phyloP scores from a whole-genome alignment of 2,888 invertebrate species.

The Pasiphila rectangulata region DNA sequence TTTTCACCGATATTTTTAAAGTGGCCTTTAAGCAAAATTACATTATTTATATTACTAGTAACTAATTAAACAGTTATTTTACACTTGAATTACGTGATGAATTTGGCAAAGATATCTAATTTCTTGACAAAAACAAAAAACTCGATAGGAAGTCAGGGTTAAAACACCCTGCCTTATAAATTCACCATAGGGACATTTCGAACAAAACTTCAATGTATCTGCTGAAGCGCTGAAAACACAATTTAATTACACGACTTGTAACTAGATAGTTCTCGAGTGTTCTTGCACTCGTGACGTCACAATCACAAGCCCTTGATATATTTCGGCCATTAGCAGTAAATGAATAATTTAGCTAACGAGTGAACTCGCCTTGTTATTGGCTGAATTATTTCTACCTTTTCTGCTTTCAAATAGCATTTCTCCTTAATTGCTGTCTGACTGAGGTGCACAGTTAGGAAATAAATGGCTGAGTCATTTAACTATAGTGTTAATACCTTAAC shows the following conservation, averaged over 20 bases:
- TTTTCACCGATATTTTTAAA: too few relatives aligned
- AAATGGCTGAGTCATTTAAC: background rate
- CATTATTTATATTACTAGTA: too few relatives aligned
- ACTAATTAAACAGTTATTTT: too few relatives aligned
- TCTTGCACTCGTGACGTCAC: conserved; percentile 31
- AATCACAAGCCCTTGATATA: conserved; percentile 50
- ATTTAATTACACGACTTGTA: conserved; percentile 1
- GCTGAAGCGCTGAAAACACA: background rate
- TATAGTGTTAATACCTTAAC: too few relatives aligned
- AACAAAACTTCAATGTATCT: too few relatives aligned
- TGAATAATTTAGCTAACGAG: conserved; percentile 75
- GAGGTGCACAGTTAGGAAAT: conserved; percentile 5
- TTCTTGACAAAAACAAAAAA: too few relatives aligned
- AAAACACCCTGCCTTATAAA: too few relatives aligned
- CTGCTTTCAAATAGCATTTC: conserved; percentile 73
- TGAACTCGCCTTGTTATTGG: conserved; percentile 66
- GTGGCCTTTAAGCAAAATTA: too few relatives aligned
- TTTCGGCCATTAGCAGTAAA: conserved; percentile 71
- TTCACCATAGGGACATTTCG: too few relatives aligned
- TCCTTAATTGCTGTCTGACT: conserved; percentile 79
- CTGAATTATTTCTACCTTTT: conserved; percentile 77
- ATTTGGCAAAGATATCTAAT: too few relatives aligned
- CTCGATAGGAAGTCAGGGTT: too few relatives aligned
- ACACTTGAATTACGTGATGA: too few relatives aligned
- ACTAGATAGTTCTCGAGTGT: conserved; percentile 16